phyloP scores from a whole-genome alignment of 37 sponge, comb jelly and placozoan species.

The Halisarca cf. caerulea region DNA sequence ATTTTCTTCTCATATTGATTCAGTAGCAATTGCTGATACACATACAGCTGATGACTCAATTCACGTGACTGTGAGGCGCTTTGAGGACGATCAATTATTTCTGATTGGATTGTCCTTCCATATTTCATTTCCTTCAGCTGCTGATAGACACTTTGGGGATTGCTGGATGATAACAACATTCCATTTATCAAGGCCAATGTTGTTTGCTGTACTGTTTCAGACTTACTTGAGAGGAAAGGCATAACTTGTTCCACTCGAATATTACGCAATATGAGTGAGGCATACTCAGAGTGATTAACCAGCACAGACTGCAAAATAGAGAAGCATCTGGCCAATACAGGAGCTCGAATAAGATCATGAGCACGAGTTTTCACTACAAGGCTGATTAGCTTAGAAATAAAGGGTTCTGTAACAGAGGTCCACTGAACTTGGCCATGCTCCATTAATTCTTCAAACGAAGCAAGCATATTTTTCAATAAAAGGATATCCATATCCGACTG shows the following conservation, averaged over 20 bases:
- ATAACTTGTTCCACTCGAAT: slow-evolving; percentile 45
- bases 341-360: slow-evolving; percentile 36
- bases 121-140: slow-evolving; percentile 39
- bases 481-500: slow-evolving; percentile 24
- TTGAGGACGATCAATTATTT: slow-evolving; percentile 30
- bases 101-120: slow-evolving; percentile 18
- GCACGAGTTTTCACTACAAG: slow-evolving; percentile 1
- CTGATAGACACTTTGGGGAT: slow-evolving; percentile 27
- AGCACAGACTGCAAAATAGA: slow-evolving; percentile 74
- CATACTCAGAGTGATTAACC: slow-evolving; percentile 58
- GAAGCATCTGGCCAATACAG: slow-evolving; percentile 55
- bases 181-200: slow-evolving; percentile 80
- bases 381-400: slow-evolving; percentile 78
- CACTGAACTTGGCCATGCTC: slow-evolving; percentile 87
- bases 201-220: slow-evolving; percentile 51
- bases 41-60: slow-evolving; percentile 80
- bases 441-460: slow-evolving; percentile 82
- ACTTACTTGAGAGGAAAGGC: slow-evolving; percentile 26
- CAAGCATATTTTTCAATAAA: slow-evolving; percentile 44
- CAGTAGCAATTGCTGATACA: slow-evolving; percentile 68
- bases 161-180: slow-evolving; percentile 55
- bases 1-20: slow-evolving; percentile 64
- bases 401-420: slow-evolving; percentile 68
- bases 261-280: slow-evolving; percentile 37
- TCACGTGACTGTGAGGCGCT: slow-evolving; percentile 53